phyloP scores from a whole-genome alignment of 1,140 invertebrate species.

The Cataglyphis hispanica region DNA sequence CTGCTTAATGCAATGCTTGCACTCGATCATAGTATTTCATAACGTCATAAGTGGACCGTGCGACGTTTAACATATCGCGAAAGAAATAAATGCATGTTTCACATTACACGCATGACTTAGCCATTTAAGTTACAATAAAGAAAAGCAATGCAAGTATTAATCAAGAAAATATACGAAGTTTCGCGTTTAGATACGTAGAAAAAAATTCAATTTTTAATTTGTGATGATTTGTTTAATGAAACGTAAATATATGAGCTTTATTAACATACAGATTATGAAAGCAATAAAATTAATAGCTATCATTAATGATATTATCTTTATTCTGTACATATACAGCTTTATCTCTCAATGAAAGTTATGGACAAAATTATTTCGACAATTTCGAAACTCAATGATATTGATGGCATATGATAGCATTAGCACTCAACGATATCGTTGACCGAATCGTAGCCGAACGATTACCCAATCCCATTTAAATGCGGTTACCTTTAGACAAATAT shows the following conservation, averaged over 20 bases:
- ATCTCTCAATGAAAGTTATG: slow-evolving; percentile 8
- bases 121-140: neutral
- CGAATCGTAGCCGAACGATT: slow-evolving; percentile 44
- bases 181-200: neutral
- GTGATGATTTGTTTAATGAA: neutral
- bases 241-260: neutral
- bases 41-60: slow-evolving; percentile 50
- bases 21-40: slow-evolving; percentile 52
- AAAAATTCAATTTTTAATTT: slow-evolving; percentile 1
- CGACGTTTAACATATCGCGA: slow-evolving; percentile 44
- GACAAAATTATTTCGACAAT: slow-evolving; percentile 47
- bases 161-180: neutral
- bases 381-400: slow-evolving; percentile 29
- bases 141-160: slow-evolving; percentile 28
- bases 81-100: slow-evolving; percentile 38
- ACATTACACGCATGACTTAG: slow-evolving; percentile 7
- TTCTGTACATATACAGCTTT: neutral
- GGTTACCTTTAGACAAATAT: slow-evolving; percentile 59
- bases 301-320: neutral
- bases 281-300: neutral
- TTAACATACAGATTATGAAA: neutral
- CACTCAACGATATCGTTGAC: slow-evolving; percentile 44
- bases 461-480: slow-evolving; percentile 54
- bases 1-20: slow-evolving; percentile 43
- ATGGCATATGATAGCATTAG: slow-evolving; percentile 24